phyloP scores from a whole-genome alignment of 2,888 invertebrate species.

The Xanthorhoe spadicearia region DNA sequence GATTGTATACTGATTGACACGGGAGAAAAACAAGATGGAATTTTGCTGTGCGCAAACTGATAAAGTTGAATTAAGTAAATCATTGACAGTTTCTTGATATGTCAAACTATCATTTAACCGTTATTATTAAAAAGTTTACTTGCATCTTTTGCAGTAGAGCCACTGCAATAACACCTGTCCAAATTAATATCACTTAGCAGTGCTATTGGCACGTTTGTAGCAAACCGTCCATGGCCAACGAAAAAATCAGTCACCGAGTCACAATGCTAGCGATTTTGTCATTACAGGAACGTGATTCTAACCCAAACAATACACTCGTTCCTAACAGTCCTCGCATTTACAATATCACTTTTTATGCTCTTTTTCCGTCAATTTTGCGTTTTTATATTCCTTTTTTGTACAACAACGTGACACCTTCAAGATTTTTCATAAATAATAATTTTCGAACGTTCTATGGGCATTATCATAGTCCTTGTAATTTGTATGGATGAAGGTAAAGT shows the following conservation, averaged over 20 bases:
- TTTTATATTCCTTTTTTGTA: constrained; percentile 61
- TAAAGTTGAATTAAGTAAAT: neutral
- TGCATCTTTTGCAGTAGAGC: no score
- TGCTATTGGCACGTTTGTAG: constrained; percentile 76
- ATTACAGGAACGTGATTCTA: constrained; percentile 79
- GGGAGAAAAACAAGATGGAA: neutral
- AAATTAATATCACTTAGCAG: constrained; percentile 72
- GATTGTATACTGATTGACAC: constrained; percentile 1
- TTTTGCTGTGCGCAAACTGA: neutral
- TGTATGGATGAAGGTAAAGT: constrained; percentile 45
- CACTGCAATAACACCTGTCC: constrained; percentile 51
- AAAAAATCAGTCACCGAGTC: constrained; percentile 68
- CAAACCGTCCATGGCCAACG: constrained; percentile 70
- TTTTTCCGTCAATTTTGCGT: constrained; percentile 63
- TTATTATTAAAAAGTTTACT: no score
- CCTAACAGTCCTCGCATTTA: constrained; percentile 57
- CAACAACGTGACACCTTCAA: constrained; percentile 68
- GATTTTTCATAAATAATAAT: constrained; percentile 59
- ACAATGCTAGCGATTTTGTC: constrained; percentile 79
- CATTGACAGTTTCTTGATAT: neutral
- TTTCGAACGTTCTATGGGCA: constrained; percentile 50
- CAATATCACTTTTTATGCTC: constrained; percentile 77
- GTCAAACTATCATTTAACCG: no score
- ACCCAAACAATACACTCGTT: constrained; percentile 59
- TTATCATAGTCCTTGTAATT: constrained; percentile 66